Percentiles rank a stretch among this genome's conserved stretches.
Conservation (phyloP, 2,113 vertebrate genomes). For the Dolichallabes microphthalmus region DNA sequence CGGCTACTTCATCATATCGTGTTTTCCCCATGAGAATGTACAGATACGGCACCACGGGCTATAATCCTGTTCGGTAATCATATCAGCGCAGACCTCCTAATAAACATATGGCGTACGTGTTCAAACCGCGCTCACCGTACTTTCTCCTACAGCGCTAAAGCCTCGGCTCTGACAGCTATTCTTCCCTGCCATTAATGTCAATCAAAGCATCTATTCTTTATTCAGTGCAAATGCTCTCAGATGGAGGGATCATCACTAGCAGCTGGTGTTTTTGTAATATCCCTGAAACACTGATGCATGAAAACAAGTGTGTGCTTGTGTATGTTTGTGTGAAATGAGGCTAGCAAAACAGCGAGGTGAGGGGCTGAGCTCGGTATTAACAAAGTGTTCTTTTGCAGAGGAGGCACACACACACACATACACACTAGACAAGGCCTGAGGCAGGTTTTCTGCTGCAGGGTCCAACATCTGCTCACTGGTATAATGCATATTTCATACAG, state of each 20-base stretch:
- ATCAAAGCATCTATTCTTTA: conserved; percentile 60
- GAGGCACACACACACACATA: conserved; percentile 31
- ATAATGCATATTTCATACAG: conserved; percentile 55
- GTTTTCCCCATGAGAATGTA: conserved; percentile 61
- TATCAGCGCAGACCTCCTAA: conserved; percentile 71
- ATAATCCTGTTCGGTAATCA: conserved; percentile 71
- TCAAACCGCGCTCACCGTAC: conserved; percentile 66
- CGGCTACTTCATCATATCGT: conserved; percentile 68
- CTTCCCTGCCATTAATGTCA: conserved; percentile 68
- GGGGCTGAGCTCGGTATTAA: conserved; percentile 52
- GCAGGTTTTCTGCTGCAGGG: conserved; percentile 62
- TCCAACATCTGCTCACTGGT: conserved; percentile 66
- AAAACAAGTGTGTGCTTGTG: conserved; percentile 47
- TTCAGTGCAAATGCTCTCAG: conserved; percentile 40
- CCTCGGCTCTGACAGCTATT: conserved; percentile 64
- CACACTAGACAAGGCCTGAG: conserved; percentile 61
- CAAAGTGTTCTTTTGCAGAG: conserved; percentile 48
- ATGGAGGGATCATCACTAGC: conserved; percentile 26
- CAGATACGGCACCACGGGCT: conserved; percentile 66
- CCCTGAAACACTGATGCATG: conserved; percentile 52
- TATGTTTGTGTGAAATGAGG: conserved; percentile 51
- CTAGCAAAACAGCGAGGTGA: conserved; percentile 60
- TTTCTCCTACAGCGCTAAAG: conserved; percentile 61
- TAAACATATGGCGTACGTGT: conserved; percentile 74
- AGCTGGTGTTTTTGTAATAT: conserved; percentile 49